phyloP scores from a whole-genome alignment of 2,888 invertebrate species.

The Diaprepes abbreviatus region DNA sequence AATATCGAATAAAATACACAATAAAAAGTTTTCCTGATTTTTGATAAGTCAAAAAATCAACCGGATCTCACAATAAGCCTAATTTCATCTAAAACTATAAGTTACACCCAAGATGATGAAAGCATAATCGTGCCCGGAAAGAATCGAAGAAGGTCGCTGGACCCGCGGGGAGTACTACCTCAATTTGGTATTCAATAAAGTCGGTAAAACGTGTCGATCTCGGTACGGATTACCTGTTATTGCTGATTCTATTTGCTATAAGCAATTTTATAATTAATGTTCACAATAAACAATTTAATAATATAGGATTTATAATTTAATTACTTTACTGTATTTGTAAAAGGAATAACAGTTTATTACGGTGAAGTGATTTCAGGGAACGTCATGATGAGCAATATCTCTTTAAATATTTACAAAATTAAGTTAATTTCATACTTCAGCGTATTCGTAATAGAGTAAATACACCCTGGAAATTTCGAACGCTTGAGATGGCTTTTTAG shows the following conservation, averaged over 20 bases:
- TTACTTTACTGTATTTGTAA: conserved; percentile 1
- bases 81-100: no score
- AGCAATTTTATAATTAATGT: conserved; percentile 3
- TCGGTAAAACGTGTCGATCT: conserved; percentile 23
- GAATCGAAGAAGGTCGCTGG: background rate
- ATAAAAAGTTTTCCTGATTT: no score
- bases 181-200: conserved; percentile 18
- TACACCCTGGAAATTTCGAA: no score
- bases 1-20: no score
- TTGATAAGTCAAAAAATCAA: no score
- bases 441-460: no score
- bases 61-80: no score
- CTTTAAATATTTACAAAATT: no score
- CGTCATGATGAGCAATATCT: no score
- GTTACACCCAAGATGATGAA: conserved; percentile 1
- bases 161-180: conserved; percentile 9
- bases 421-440: no score
- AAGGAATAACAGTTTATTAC: conserved; percentile 3
- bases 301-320: background rate
- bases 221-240: conserved; percentile 1
- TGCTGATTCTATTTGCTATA: conserved; percentile 1
- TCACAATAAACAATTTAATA: conserved; percentile 12
- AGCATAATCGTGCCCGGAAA: background rate
- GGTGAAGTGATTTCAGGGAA: no score
- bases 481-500: no score